Base-by-base conservation (phyloP, 2,797 vertebrate species). In the Manis crassicaudata region DNA sequence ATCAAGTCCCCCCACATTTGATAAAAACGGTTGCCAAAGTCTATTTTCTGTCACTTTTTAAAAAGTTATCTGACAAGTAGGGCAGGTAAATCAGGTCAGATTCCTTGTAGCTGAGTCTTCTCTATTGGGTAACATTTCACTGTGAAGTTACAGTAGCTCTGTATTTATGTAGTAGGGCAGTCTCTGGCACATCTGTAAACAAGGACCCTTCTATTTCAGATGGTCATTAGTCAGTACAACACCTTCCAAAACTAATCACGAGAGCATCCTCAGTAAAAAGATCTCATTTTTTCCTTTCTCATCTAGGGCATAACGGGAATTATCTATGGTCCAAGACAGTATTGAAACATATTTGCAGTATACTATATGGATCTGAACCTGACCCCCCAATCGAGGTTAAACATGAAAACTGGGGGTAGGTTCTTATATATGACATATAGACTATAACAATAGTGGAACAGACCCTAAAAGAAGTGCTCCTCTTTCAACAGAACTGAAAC, bases 181-280 rank as follows among this genome's bases (percentile, higher is more conserved):
- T 60, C 18, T 94, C 73, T 81, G 46, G 32, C 7, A 67, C 37
- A 8, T 85, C 56, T 88, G 43, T 11, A 72, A 81, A 72, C 79
- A 72, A 63, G 35, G 11, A 6, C 7, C 56, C 5, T n/a, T 88
- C 72, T 92, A 58, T 23, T 11, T 29, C 77, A 32, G 20, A 79
- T 40, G 43, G 3, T 46, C 81, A n/a, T 77, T 88, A 68, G 25
- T 94, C 23, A 67, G 20, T 94, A 85, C 20, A 82, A 7, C n/a
- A 40, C 18, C 46, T 92, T 92, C 13, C 17, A 68, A 54, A 96
- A 52, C 90, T 40, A 96, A 76, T n/a, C 25, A 62, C 56, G 84
- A 46, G 94, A 91, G 7, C 67, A 43, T 81, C 79, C 21, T 68
- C 68, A 11, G 6, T 86, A 93, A 96, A 88, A 56, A 91, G 95